Percentiles rank a stretch among this genome's conserved stretches.
These are phyloP conservation scores for Ctenosaura bakeri DNA, from an alignment of 2,797 vertebrate species.

Conservation along the genomic window DNA sequence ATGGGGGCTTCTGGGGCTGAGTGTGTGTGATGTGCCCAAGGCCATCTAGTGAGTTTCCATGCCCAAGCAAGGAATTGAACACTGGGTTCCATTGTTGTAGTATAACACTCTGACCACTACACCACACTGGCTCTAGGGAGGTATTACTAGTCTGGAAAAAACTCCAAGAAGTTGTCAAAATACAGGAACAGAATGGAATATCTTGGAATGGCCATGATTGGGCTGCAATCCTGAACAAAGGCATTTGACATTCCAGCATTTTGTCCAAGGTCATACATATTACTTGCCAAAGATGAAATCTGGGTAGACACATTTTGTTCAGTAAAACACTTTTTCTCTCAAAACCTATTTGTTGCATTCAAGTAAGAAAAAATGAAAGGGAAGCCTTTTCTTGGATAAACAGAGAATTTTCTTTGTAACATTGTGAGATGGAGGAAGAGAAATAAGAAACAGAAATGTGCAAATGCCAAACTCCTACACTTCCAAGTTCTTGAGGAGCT, in stretches of 20 bases:
- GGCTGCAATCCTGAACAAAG: neutral
- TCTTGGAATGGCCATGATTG: neutral
- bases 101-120: too few species aligned
- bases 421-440: neutral
- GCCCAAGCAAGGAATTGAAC: too few species aligned
- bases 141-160: neutral
- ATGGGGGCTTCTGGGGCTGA: too few species aligned
- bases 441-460: neutral
- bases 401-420: neutral
- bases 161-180: neutral
- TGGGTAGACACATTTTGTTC: neutral
- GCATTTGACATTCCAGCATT: neutral
- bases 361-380: neutral
- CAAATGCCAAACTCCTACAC: slow-evolving; percentile 2
- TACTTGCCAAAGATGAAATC: neutral
- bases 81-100: too few species aligned
- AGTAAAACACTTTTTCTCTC: neutral
- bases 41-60: too few species aligned
- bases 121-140: too few species aligned
- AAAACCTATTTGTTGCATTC: neutral
- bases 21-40: too few species aligned
- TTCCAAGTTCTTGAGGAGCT: slow-evolving; percentile 8
- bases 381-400: neutral
- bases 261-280: neutral
- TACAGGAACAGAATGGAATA: neutral